A percentile compares a stretch with the other conserved stretches of the same genome.
phyloP scores from a whole-genome alignment of 2,888 invertebrate species.

The Xylota sylvarum region DNA sequence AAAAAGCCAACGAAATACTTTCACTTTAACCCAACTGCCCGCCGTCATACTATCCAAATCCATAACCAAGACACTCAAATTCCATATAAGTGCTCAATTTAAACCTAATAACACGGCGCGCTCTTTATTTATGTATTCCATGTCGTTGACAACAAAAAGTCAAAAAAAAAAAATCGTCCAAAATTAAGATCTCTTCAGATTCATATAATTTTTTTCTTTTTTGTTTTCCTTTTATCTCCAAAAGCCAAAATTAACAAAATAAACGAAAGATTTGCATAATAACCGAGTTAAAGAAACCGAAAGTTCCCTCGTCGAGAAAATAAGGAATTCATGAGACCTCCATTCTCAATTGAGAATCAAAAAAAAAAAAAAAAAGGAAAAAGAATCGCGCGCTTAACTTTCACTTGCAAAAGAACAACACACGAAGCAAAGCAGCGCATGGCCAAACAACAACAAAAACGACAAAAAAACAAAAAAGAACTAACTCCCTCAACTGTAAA shows the following conservation, averaged over 20 bases:
- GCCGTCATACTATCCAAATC: constrained; percentile 4
- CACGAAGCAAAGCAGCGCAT: background rate
- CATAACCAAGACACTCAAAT: constrained; percentile 24
- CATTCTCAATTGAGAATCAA: constrained; percentile 44
- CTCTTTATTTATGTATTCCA: constrained; percentile 48
- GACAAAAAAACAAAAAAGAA: constrained; percentile 3
- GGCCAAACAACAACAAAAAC: background rate
- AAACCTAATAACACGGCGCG: constrained; percentile 37
- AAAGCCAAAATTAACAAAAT: constrained; percentile 37
- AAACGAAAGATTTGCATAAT: constrained; percentile 71
- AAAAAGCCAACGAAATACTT: constrained; percentile 48
- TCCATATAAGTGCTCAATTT: constrained; percentile 46
- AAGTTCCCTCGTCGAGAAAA: constrained; percentile 51
- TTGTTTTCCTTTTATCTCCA: background rate
- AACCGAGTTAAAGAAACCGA: constrained; percentile 65
- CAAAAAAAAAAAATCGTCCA: background rate
- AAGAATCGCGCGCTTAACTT: constrained; percentile 66
- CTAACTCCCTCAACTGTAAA: constrained; percentile 56
- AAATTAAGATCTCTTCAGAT: constrained; percentile 36
- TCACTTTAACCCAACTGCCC: constrained; percentile 56
- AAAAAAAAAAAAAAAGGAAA: constrained; percentile 35
- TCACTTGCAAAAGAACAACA: constrained; percentile 69
- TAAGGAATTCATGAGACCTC: constrained; percentile 47
- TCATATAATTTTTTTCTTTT: too few species aligned
- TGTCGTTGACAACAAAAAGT: constrained; percentile 26